Evolutionary conservation across 2,888 invertebrate species (phyloP), one percentile per base, ranked within the genome.

Genomic region (Syrista parreyssii): DNA sequence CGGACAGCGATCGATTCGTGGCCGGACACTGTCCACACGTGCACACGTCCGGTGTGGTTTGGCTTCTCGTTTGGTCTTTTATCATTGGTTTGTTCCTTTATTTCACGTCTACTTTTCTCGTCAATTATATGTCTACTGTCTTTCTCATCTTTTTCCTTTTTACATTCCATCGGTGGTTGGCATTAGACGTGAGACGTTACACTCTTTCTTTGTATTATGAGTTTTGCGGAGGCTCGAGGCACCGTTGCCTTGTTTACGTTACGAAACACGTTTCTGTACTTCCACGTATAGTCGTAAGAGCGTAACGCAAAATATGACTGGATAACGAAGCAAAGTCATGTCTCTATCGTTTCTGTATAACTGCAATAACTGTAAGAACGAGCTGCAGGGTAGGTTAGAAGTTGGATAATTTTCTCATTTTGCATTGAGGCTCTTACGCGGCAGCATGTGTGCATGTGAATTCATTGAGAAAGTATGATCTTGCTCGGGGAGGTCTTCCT

Each of bases 241-340:
- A 69, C 30, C 76, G 72, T 68, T 68, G 71, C 73, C 79, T 80
- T 75, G 74, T 82, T 80, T 79, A 81, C 77, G 76, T 87, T 87
- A 86, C 81, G 86, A 86, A 82, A 86, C 78, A 79, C 77, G 83
- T 83, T 83, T 79, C 82, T 79, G 79, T 80, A 79, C 84, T 84
- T 82, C 82, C 80, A 83, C 79, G 81, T 79, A n/a, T n/a, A 83
- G 80, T 83, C 84, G 85, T 83, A 88, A 86, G 83, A 86, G 86
- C 85, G 88, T 86, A 84, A 85, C 87, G 85, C 81, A 68, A 69
- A 76, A 75, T 79, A 84, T 84, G 75, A 69, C 68, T 74, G 77
- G 32, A 74, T 73, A 78, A 75, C 68, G 75, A 75, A 69, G n/a
- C 69, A 72, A 75, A 73, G 55, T 79, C 68, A 35, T 12, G 31